Conservation (phyloP, 2,113 vertebrate genomes). For the Spea bombifrons region DNA sequence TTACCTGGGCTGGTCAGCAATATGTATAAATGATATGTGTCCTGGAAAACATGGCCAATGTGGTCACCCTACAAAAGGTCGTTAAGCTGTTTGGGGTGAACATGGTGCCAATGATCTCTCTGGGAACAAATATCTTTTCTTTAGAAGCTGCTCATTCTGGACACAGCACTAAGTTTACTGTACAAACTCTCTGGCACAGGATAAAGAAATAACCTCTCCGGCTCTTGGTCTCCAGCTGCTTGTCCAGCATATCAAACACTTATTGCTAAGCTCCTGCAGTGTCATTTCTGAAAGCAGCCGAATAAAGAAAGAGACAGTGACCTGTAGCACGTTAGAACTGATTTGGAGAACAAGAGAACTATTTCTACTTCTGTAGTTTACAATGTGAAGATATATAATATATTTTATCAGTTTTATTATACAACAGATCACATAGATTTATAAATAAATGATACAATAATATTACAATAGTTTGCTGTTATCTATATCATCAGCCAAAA, state of each 20-base stretch:
- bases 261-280: constrained; percentile 16
- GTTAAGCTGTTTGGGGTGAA: not conserved
- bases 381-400: too few relatives aligned
- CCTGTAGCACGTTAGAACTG: not conserved
- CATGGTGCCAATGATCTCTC: not conserved
- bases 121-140: constrained; percentile 9
- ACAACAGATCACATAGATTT: too few relatives aligned
- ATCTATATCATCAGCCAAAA: too few relatives aligned
- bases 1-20: too few relatives aligned
- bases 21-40: too few relatives aligned
- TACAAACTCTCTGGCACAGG: constrained; percentile 29
- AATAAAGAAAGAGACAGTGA: not conserved
- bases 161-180: constrained; percentile 19
- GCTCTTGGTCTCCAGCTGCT: constrained; percentile 18
- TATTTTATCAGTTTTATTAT: too few relatives aligned
- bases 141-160: constrained; percentile 8
- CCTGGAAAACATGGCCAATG: not conserved
- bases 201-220: constrained; percentile 31
- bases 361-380: too few relatives aligned
- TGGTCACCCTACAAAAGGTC: not conserved
- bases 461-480: too few relatives aligned
- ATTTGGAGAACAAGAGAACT: not conserved
- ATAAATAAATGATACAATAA: too few relatives aligned
- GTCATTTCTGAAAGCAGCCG: constrained; percentile 24
- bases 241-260: constrained; percentile 42